Percentiles rank a stretch among this genome's conserved stretches.
phyloP scores from a whole-genome alignment of 2,888 invertebrate species.

The Xestia sexstrigata region DNA sequence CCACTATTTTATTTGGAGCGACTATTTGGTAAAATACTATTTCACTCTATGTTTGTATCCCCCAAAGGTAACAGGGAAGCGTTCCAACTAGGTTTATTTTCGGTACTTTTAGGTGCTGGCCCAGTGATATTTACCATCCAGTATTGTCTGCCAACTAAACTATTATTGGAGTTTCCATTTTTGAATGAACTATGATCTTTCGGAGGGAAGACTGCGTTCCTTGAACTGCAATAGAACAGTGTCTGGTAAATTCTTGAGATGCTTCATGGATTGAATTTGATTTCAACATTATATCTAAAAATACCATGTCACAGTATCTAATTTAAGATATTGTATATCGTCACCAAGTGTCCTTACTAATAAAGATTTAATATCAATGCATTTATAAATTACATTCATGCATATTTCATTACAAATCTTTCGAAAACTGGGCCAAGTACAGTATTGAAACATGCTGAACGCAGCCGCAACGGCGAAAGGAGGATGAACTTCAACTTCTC shows the following conservation, averaged over 20 bases:
- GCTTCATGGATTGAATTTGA: background rate
- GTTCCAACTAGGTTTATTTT: constrained; percentile 68
- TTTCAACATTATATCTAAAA: constrained; percentile 12
- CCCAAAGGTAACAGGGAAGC: background rate
- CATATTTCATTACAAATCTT: constrained; percentile 60
- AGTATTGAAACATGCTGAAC: constrained; percentile 67
- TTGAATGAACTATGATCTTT: constrained; percentile 83
- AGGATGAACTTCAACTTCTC: constrained; percentile 64
- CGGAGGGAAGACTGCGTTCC: constrained; percentile 29
- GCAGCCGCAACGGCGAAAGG: constrained; percentile 71
- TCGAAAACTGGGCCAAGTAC: constrained; percentile 77
- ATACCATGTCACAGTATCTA: constrained; percentile 6
- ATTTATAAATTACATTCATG: constrained; percentile 48
- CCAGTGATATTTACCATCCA: constrained; percentile 86
- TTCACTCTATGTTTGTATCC: constrained; percentile 2
- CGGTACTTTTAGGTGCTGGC: constrained; percentile 77
- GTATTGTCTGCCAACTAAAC: constrained; percentile 82
- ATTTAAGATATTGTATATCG: constrained; percentile 23
- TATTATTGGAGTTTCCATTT: constrained; percentile 81
- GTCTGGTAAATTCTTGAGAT: background rate
- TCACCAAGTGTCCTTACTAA: constrained; percentile 7
- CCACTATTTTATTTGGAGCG: too few relatives aligned
- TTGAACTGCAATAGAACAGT: constrained; percentile 19
- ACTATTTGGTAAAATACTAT: constrained; percentile 19
- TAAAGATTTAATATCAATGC: constrained; percentile 32